Evolutionary conservation across 2,113 vertebrate genomes (phyloP), one percentile per base, ranked within the genome.

Genomic region (Podilymbus podiceps): DNA sequence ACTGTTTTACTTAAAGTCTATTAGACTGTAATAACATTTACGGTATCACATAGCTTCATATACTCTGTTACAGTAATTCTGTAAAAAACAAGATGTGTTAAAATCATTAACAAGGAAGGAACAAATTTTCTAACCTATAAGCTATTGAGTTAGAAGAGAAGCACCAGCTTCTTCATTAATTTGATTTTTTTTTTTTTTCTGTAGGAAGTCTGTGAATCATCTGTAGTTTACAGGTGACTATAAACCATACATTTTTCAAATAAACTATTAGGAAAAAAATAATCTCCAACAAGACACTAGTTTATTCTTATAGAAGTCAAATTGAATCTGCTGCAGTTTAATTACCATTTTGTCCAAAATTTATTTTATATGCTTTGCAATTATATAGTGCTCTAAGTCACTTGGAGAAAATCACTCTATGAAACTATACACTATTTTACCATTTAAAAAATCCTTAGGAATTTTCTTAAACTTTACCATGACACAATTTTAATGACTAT

Each of bases 21-120:
- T 95, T 96, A 92, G 75, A 85, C 40, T 85, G 42, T 76, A 90
- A 85, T 92, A 95, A 90, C 92, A 86, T 91, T 91, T 88, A 79
- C 27, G 63, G 33, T 49, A 81, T 79, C 62, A 90, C 15, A 76
- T 68, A 83, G 59, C 53, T 85, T 76, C 68, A 72, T 85, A 18
- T 53, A 85, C 33, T 73, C 42, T 62, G 15, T 79, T 85, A 82
- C 22, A 68, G 33, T 52, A 88, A 82, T 66, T 85, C 67, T 88
- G 13, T 53, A 50, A 75, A 72, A 91, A 62, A 0, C 5, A 58
- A 82, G 53, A 40, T 12, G 47, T 20, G 27, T 13, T 85, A 75
- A 95, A 90, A 46, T 30, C 11, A 85, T 82, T 89, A 56, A 42
- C 13, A 60, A 62, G 46, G 25, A 76, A 83, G 55, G 17, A 93